phyloP scores from a whole-genome alignment of 2,888 invertebrate genomes.

The Morpho helenor region DNA sequence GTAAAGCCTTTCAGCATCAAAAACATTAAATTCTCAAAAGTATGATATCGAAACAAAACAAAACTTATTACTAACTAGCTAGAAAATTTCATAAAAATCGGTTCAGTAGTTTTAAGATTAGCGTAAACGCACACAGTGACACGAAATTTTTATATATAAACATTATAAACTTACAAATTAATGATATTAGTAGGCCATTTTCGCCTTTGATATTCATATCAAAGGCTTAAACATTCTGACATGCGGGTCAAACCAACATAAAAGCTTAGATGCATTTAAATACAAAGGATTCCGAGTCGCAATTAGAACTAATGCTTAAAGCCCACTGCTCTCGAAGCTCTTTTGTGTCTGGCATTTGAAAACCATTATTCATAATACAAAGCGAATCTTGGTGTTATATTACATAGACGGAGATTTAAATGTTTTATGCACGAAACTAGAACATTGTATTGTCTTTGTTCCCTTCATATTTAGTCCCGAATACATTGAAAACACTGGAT shows the following conservation, averaged over 20 bases:
- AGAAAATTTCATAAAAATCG: too few species aligned
- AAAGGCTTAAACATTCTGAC: not conserved
- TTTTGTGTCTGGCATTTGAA: slow-evolving; percentile 12
- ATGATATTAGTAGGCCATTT: too few species aligned
- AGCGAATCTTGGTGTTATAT: slow-evolving; percentile 6
- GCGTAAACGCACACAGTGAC: too few species aligned
- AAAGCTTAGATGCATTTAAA: slow-evolving; percentile 1
- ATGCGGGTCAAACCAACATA: not conserved
- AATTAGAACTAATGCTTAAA: slow-evolving; percentile 4
- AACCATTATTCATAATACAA: slow-evolving; percentile 11
- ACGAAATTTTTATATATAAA: too few species aligned
- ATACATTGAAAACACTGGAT: too few species aligned
- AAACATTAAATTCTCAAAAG: too few species aligned
- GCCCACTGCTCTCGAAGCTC: slow-evolving; percentile 1
- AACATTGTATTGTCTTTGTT: not conserved
- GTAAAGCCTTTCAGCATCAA: too few species aligned
- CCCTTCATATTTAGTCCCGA: too few species aligned
- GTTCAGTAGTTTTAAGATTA: too few species aligned
- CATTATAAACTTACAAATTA: not conserved
- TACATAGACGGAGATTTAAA: slow-evolving; percentile 3
- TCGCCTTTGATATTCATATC: too few species aligned
- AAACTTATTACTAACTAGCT: too few species aligned
- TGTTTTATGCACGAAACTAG: slow-evolving; percentile 6
- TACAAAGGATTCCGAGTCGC: slow-evolving; percentile 3
- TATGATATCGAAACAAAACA: too few species aligned